phyloP scores from a whole-genome alignment of 2,888 invertebrate species.

The Cheilosia soror region DNA sequence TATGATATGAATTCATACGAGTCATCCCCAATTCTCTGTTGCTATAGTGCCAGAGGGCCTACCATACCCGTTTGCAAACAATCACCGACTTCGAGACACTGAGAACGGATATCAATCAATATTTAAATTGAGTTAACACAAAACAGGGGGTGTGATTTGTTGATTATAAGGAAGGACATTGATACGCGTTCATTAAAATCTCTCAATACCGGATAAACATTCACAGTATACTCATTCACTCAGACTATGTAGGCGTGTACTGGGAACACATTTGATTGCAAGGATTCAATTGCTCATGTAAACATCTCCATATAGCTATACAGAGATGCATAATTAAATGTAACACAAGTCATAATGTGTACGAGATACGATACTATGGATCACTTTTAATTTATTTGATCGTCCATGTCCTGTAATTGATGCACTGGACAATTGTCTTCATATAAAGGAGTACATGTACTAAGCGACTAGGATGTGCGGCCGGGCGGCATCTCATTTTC shows the following conservation, averaged over 20 bases:
- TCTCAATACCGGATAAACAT: conserved; percentile 70
- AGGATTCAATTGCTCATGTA: conserved; percentile 37
- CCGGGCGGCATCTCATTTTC: conserved; percentile 49
- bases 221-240: conserved; percentile 12
- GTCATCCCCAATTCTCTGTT: conserved; percentile 34
- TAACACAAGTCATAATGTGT: conserved; percentile 57
- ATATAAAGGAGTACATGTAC: conserved; percentile 8
- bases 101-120: conserved; percentile 73
- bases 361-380: conserved; percentile 62
- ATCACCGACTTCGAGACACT: conserved; percentile 15
- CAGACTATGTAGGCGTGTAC: not conserved
- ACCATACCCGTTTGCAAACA: conserved; percentile 31
- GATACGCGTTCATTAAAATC: conserved; percentile 75
- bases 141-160: conserved; percentile 71
- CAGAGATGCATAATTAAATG: conserved; percentile 11
- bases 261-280: conserved; percentile 17
- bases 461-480: not conserved
- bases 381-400: conserved; percentile 73
- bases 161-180: conserved; percentile 75
- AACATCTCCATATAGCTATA: conserved; percentile 12
- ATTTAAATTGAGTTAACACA: conserved; percentile 75
- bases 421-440: conserved; percentile 54
- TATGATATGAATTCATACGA: conserved; percentile 71
- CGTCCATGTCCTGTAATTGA: conserved; percentile 68
- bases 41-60: not conserved